Base-by-base conservation (phyloP, 2,113 vertebrate genomes). In the Podarcis raffonei region DNA sequence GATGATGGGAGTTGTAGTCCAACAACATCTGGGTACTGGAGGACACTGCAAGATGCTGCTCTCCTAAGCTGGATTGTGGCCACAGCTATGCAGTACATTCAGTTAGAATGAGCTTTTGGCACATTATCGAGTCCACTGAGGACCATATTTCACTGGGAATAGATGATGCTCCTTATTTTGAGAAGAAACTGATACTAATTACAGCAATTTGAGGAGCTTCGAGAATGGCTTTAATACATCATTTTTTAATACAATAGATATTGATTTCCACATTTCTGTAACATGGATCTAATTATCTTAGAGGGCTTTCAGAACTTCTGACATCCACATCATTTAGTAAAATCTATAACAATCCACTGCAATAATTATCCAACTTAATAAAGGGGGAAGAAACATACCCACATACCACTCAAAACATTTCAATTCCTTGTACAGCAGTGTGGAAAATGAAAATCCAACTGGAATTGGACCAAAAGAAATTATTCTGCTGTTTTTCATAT, bases 271-370 rank as follows among this genome's bases (percentile, higher is more conserved):
- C 30, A 57, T 42, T 22, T 27, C 69, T 68, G 1, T 37, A 30
- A 37, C 12, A 88, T 81, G 5, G 5, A 87, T 89, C 22, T 59
- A 77, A 79, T 48, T 12, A 83, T 84, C 69, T 75, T 0, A 81
- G 83, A 0, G 11, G 69, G 1, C 5, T 80, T 83, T 81, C 59
- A 91, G 37, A 85, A 91, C 72, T 87, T 2, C 3, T 74, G 1
- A 0, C 77, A 59, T 48, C 22, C 53, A 3, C 25, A 6, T 27
- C 74, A 1, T 18, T 30, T 0, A 18, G 39, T 30, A 69, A 65
- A 82, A 66, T 30, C 42, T 90, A 87, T 57, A 94, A 74, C 22
- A 77, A 1, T 35, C 77, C 5, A 85, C 74, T 87, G 1, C 13
- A 27, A 3, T 75, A 8, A 0, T 20, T 91, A 85, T 87, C 78